Base-by-base conservation (phyloP, 2,888 invertebrate species). In the Petrophora chlorosata region DNA sequence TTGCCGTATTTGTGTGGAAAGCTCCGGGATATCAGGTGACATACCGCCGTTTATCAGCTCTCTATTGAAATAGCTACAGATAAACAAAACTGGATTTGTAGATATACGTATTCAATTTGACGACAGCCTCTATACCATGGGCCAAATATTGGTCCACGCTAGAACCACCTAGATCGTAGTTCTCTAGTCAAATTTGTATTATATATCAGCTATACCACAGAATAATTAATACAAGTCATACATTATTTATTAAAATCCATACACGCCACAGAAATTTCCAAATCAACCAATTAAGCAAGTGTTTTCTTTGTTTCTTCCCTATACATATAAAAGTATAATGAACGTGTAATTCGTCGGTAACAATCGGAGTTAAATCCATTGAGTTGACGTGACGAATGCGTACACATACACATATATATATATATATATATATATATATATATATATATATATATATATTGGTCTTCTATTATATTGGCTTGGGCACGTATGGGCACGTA, bases 401-500 rank as follows among this genome's bases (percentile, higher is more conserved):
- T 58, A 34, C 23, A 14, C 13, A 25, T 7, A 35, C 5, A 10
- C 15, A 9, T 4, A 14, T 5, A 29, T 25, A 15, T n/a, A 4
- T 15, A 15, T n/a, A n/a, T 15, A 15, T 8, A 7, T 14, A 1
- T 22, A 34, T 22, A 14, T 1, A 4, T 34, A 9, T 13, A 13
- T 25, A 15, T 7, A 34, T 33, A 28, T 39, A 34, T 28, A 23
- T 17, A 39, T n/a, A n/a, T n/a, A n/a, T n/a, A n/a, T n/a, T n/a
- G n/a, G n/a, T n/a, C n/a, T n/a, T n/a, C n/a, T n/a, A n/a, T n/a
- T n/a, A n/a, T n/a, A n/a, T n/a, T n/a, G n/a, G n/a, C n/a, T n/a
- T n/a, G 19, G 5, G 28, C 17, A 8, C 7, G 19, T 51, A 38
- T 40, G 23, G 13, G 22, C 62, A 53, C 67, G 65, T 63, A 68